Evolutionary conservation across 2,113 vertebrate species (phyloP).

Genomic region (Dipodomys spectabilis): DNA sequence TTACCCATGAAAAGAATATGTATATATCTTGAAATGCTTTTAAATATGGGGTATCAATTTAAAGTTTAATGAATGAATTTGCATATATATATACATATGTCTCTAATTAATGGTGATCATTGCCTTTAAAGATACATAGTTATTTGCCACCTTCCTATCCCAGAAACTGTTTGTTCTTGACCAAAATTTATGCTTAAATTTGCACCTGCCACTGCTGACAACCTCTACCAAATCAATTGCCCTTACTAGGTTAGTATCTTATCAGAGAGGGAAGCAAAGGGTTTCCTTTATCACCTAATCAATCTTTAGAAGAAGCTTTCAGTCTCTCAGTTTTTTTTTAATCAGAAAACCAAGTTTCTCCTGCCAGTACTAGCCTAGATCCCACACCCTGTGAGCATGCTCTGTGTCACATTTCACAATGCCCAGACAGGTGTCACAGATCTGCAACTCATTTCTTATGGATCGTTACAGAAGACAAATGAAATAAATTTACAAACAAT

Average conservation of each 20-base stretch:
- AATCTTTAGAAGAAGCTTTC: conserved; percentile 36
- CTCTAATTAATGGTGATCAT: not conserved
- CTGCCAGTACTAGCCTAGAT: not conserved
- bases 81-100: not conserved
- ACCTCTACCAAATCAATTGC: conserved; percentile 18
- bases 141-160: not conserved
- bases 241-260: conserved; percentile 7
- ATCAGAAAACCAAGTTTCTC: conserved; percentile 31
- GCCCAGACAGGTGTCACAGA: not conserved
- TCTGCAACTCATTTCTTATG: not conserved
- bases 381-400: fast-evolving
- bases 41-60: conserved; percentile 39
- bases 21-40: conserved; percentile 19
- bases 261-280: not conserved
- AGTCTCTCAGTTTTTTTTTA: not conserved
- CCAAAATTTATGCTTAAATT: not conserved
- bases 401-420: not conserved
- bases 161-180: not conserved
- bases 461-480: not conserved
- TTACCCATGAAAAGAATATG: not conserved
- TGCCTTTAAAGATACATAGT: conserved; percentile 3
- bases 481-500: not conserved
- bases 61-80: not conserved
- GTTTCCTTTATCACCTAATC: conserved; percentile 29
- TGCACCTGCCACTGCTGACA: conserved; percentile 14